Percentiles rank a stretch among this genome's conserved stretches.
Evolutionary conservation across 2,888 invertebrate species (phyloP).

Genomic region (Adelphocoris suturalis): DNA sequence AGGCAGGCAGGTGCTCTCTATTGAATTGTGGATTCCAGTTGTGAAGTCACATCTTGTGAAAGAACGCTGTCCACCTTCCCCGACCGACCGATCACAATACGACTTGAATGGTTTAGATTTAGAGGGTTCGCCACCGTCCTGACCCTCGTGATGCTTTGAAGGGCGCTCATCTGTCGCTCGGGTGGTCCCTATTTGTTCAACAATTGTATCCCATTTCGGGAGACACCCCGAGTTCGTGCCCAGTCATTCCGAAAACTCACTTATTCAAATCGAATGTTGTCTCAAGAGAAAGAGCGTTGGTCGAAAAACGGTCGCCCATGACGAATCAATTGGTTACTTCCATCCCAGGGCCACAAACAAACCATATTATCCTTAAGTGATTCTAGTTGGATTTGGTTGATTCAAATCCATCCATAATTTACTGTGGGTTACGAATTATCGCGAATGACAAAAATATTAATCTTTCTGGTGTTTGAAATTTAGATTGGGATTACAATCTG

Average conservation of each 20-base stretch:
- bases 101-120: neutral
- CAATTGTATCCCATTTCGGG: conserved; percentile 16
- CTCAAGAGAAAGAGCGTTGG: conserved; percentile 1
- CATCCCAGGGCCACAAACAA: neutral
- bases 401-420: too few species aligned
- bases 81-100: neutral
- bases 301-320: neutral
- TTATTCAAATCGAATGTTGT: conserved; percentile 10
- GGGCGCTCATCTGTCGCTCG: neutral
- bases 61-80: neutral
- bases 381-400: neutral
- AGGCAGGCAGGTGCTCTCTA: neutral
- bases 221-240: neutral
- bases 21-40: neutral
- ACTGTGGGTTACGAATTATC: too few species aligned
- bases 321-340: conserved; percentile 17
- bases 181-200: conserved; percentile 30
- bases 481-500: too few species aligned
- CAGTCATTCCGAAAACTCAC: conserved; percentile 24
- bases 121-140: neutral
- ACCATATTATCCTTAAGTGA: neutral
- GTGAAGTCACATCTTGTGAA: neutral
- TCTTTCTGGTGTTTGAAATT: too few species aligned
- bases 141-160: neutral
- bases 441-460: too few species aligned